Evolutionary conservation across 2,113 vertebrate species (phyloP).

Genomic region (Chlamydotis undulata): DNA sequence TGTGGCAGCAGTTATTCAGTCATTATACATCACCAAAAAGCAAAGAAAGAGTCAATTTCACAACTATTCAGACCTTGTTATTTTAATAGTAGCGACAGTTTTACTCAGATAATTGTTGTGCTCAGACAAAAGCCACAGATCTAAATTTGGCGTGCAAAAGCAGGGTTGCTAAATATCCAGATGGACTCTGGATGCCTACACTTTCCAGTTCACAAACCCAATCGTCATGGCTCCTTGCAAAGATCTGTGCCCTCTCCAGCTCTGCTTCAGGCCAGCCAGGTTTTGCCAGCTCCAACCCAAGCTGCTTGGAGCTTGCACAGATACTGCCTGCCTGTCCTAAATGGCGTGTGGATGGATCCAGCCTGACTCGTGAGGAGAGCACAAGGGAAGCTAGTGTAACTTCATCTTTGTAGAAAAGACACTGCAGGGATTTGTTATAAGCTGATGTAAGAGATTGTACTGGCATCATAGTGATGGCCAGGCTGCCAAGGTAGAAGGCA

Average conservation of each 20-base stretch:
- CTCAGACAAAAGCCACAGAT: background rate
- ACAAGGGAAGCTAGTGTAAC: background rate
- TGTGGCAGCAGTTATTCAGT: background rate
- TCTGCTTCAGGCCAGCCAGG: background rate
- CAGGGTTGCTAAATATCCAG: background rate
- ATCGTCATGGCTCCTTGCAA: background rate
- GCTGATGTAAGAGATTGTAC: background rate
- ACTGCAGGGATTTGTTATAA: background rate
- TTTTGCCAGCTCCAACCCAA: background rate
- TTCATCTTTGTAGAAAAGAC: background rate
- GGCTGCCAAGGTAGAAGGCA: background rate
- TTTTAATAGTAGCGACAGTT: background rate
- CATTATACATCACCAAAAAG: background rate
- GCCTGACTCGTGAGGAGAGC: rapidly evolving
- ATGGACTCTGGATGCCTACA: background rate
- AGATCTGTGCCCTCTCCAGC: background rate
- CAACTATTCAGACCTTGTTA: background rate
- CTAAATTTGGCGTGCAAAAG: background rate
- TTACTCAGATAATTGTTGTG: background rate
- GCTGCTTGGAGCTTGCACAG: background rate
- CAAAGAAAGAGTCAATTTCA: background rate
- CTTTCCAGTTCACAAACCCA: background rate
- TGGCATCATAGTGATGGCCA: background rate
- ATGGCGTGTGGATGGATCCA: rapidly evolving
- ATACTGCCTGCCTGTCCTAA: background rate